phyloP scores from a whole-genome alignment of 2,888 invertebrate species.

The Escarpia spicata region DNA sequence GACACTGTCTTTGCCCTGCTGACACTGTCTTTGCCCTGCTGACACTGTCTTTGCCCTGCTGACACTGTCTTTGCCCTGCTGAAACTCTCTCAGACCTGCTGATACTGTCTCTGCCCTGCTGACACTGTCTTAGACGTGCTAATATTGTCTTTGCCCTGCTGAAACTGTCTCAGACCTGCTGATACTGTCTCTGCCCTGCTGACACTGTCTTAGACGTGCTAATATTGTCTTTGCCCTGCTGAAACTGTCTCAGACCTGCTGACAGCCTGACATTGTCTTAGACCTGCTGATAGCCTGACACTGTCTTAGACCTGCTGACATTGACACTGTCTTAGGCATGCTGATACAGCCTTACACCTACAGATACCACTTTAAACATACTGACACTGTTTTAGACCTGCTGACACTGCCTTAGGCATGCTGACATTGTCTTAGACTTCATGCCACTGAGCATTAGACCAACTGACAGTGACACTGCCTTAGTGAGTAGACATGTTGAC shows the following conservation, averaged over 20 bases:
- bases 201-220: no score
- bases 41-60: neutral
- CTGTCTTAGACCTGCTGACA: neutral
- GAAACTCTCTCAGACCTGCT: neutral
- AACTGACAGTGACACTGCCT: neutral
- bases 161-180: neutral
- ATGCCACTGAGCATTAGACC: neutral
- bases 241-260: neutral
- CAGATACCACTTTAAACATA: neutral
- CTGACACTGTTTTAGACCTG: neutral
- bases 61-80: neutral
- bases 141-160: neutral
- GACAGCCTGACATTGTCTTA: no score
- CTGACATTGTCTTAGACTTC: neutral
- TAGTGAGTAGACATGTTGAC: neutral
- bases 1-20: neutral
- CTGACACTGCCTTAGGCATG: neutral
- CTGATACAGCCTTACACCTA: neutral
- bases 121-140: neutral
- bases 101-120: neutral
- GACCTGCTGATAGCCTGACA: no score
- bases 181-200: neutral
- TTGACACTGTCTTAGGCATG: no score
- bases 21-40: neutral
- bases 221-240: no score